phyloP scores from a whole-genome alignment of 1,140 invertebrate genomes.

The Meteorus sp. region DNA sequence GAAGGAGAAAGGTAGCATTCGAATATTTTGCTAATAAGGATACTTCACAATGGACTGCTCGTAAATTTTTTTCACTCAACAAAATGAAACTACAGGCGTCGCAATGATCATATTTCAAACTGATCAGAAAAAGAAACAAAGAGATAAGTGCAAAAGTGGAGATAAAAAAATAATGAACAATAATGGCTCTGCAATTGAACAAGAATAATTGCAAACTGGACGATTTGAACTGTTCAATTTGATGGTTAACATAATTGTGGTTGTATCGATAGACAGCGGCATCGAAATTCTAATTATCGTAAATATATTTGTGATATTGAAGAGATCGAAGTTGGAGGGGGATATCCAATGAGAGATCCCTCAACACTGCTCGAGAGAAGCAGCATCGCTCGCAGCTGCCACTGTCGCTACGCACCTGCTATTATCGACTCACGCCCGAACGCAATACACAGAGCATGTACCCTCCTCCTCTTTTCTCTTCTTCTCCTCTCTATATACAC shows the following conservation, averaged over 20 bases:
- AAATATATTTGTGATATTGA: too few relatives aligned
- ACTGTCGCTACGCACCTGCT: slow-evolving; percentile 53
- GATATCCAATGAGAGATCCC: slow-evolving; percentile 34
- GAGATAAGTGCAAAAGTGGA: neutral
- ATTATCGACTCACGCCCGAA: slow-evolving; percentile 49
- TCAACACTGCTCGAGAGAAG: slow-evolving; percentile 49
- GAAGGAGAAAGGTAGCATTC: neutral
- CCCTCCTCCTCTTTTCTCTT: slow-evolving; percentile 39
- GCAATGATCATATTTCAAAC: neutral
- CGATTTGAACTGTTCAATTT: too few relatives aligned
- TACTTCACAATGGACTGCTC: neutral
- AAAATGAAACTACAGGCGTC: slow-evolving; percentile 22
- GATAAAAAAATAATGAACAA: neutral
- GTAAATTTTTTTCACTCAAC: slow-evolving; percentile 16
- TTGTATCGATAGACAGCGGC: too few relatives aligned
- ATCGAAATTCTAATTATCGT: too few relatives aligned
- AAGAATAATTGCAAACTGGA: too few relatives aligned
- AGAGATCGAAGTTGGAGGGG: slow-evolving; percentile 9
- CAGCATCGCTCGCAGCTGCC: slow-evolving; percentile 55
- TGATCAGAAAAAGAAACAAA: neutral
- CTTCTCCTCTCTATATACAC: neutral
- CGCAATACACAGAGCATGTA: slow-evolving; percentile 32
- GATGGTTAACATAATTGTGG: too few relatives aligned
- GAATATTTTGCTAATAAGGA: neutral
- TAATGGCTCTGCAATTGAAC: neutral